These are phyloP conservation scores for Dolichoris vasculosae DNA, from an alignment of 1,140 invertebrate species.

Conservation along the genomic window DNA sequence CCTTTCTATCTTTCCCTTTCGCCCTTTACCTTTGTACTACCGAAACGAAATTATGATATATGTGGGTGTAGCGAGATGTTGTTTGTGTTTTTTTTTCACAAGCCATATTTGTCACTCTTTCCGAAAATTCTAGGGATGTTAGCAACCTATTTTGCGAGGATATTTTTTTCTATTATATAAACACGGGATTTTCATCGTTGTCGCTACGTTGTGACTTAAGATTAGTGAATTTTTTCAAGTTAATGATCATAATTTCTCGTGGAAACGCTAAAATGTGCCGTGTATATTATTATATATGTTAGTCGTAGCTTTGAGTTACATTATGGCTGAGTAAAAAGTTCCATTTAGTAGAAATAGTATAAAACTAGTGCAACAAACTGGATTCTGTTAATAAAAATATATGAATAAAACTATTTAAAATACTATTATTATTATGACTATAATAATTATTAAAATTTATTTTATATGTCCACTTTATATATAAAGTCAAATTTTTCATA, in stretches of 20 bases:
- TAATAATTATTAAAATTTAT: not conserved
- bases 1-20: not conserved
- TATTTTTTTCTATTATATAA: conserved; percentile 31
- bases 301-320: conserved; percentile 26
- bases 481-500: too few species aligned
- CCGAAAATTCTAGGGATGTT: not conserved
- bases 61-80: not conserved
- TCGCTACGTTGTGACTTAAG: not conserved
- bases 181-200: conserved; percentile 1
- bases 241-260: conserved; percentile 32
- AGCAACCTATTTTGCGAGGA: not conserved
- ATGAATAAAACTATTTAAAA: not conserved
- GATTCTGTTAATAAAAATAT: not conserved
- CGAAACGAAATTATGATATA: not conserved
- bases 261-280: conserved; percentile 4
- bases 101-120: not conserved
- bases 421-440: not conserved
- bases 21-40: not conserved
- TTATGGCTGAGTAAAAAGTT: conserved; percentile 11
- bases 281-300: conserved; percentile 27
- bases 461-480: too few species aligned
- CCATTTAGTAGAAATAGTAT: not conserved
- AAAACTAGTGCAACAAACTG: conserved; percentile 1
- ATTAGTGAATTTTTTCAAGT: conserved; percentile 22
- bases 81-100: not conserved